Evolutionary conservation across 2,888 invertebrate species (phyloP).

Genomic region (Melinaea menophilus): DNA sequence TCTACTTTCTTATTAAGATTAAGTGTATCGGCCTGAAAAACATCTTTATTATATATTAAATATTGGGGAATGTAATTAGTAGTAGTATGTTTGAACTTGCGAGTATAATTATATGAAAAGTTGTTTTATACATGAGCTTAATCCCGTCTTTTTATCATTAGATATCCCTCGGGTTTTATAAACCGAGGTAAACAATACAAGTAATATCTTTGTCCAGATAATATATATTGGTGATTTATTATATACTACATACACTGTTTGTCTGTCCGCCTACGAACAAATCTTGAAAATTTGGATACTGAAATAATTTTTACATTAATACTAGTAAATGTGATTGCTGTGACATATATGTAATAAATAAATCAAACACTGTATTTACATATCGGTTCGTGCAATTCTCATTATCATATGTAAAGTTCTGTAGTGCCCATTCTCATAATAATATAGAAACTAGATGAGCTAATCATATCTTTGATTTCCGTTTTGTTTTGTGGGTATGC

Average conservation of each 20-base stretch:
- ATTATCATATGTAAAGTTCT: background rate
- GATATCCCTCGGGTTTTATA: slow-evolving; percentile 12
- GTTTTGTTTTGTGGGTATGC: background rate
- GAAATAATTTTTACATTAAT: background rate
- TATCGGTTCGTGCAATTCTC: background rate
- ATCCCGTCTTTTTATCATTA: no score
- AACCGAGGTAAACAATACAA: slow-evolving; percentile 5
- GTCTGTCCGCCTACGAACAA: background rate
- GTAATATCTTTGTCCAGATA: slow-evolving; percentile 5
- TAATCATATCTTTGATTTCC: slow-evolving; percentile 13
- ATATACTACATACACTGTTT: background rate
- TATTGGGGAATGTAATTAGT: no score
- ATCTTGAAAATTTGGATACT: no score
- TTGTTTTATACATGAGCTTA: no score
- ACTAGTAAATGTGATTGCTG: no score
- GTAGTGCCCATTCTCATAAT: background rate
- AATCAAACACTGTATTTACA: background rate
- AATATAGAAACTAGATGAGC: background rate
- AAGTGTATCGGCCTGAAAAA: no score
- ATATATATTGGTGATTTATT: background rate
- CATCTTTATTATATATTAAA: no score
- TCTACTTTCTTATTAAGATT: no score
- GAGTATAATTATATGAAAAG: background rate
- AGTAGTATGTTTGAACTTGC: background rate
- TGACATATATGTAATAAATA: background rate